Evolutionary conservation across 2,888 invertebrate genomes (phyloP).

Genomic region (Drosophila lacicola): DNA sequence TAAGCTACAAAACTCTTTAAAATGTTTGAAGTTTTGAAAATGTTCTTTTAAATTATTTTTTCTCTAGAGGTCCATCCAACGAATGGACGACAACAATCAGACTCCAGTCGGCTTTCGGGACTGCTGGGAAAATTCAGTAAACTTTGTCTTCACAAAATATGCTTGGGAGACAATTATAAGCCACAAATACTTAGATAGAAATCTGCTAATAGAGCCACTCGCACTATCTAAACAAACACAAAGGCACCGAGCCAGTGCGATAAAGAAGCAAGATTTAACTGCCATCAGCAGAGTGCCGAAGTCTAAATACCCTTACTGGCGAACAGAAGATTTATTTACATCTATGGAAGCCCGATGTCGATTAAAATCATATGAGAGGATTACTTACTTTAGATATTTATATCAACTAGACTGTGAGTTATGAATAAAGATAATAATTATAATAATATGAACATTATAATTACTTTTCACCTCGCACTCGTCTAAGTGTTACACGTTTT

Average conservation of each 20-base stretch:
- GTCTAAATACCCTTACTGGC: neutral
- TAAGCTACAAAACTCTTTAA: constrained; percentile 7
- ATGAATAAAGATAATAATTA: too few species aligned
- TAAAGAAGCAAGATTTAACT: constrained; percentile 1
- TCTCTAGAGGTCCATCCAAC: neutral
- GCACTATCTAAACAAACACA: constrained; percentile 42
- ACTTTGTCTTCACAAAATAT: constrained; percentile 48
- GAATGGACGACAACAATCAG: constrained; percentile 31
- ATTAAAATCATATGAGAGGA: too few species aligned
- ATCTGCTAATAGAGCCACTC: constrained; percentile 58
- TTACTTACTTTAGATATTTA: too few species aligned
- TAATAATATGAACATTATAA: too few species aligned
- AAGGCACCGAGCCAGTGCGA: constrained; percentile 8
- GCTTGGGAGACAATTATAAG: constrained; percentile 59
- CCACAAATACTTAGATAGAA: constrained; percentile 47
- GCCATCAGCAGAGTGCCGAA: neutral
- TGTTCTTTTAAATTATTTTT: neutral
- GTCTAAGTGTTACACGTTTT: too few species aligned
- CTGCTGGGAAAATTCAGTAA: constrained; percentile 14
- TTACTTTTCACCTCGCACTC: too few species aligned
- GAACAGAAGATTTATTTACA: neutral
- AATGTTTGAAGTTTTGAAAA: neutral
- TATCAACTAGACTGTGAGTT: too few species aligned
- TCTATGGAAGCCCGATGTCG: too few species aligned
- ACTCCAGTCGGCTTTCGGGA: constrained; percentile 12